Evolutionary conservation across 2,797 vertebrate species (phyloP), one percentile per base, ranked within the genome.

Genomic region (Macrochelys suwanniensis): DNA sequence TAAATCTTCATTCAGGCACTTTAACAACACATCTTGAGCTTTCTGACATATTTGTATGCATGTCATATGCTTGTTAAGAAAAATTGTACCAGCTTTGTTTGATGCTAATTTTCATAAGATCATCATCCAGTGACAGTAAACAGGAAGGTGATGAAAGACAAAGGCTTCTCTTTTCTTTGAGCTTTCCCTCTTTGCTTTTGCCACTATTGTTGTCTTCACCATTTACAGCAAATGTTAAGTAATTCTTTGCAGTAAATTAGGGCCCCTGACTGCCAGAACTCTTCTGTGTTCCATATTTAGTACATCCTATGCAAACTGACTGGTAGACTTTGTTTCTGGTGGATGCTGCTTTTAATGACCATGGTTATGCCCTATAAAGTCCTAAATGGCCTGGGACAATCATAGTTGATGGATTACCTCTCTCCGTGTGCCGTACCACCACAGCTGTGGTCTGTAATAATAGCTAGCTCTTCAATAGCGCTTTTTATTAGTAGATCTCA

Each of bases 361-460:
- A n/a, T 88, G 17, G 21, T 56, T 56, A 56, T 56, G 54, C 25
- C 10, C 54, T 56, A 56, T 56, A 25, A 56, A 56, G 54, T 21
- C 54, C 54, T 56, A 56, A 89, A 25, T 5, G 13, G 78, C 31
- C 80, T 2, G 5, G 84, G 53, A 84, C 37, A 5, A 26, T 47
- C 3, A 1, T 79, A 82, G 68, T 59, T 78, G 80, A 92, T 88
- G 74, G 11, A 9, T 77, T 95, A 84, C 78, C 82, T 95, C 7
- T 37, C 17, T 33, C 26, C 56, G 4, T 54, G n/a, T 79, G n/a
- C 56, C 0, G 0, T 11, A 0, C 68, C 78, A 5, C 53, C 57
- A 0, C 0, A 54, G 54, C 59, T 59, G 12, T 59, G 26, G 28
- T 59, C 25, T 57, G 11, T 57, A 57, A 57, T 1, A 0, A 0